These are phyloP conservation scores for Lithosia quadra DNA, from an alignment of 2,888 invertebrate species.

Conservation along the genomic window DNA sequence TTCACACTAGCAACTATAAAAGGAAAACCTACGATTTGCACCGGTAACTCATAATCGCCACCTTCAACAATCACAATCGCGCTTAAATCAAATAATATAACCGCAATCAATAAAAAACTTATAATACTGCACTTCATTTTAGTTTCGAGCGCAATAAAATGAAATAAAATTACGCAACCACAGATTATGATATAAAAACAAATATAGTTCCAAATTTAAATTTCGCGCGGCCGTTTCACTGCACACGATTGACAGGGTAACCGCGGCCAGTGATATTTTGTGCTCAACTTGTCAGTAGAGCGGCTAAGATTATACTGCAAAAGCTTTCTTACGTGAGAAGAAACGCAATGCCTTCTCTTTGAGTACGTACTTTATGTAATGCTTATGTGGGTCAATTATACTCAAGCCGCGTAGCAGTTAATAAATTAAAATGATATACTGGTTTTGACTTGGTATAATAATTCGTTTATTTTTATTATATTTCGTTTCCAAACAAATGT, in stretches of 20 bases:
- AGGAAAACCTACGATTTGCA: conserved; percentile 94
- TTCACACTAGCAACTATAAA: conserved; percentile 93
- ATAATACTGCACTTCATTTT: conserved; percentile 41
- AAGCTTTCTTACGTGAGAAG: conserved; percentile 47
- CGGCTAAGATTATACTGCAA: conserved; percentile 51
- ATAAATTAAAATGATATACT: conserved; percentile 16
- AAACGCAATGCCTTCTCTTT: conserved; percentile 50
- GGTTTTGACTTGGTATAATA: conserved; percentile 6
- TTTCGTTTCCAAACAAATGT: no score
- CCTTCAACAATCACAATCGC: conserved; percentile 34
- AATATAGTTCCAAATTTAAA: conserved; percentile 33
- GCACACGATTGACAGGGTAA: conserved; percentile 33
- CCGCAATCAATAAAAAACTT: conserved; percentile 20
- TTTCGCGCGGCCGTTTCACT: conserved; percentile 31
- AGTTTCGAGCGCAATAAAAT: not conserved
- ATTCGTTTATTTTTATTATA: not conserved
- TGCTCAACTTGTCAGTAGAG: conserved; percentile 48
- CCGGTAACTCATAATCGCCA: conserved; percentile 87
- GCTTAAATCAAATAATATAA: conserved; percentile 31
- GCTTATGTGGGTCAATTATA: conserved; percentile 50
- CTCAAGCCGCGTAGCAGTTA: conserved; percentile 17
- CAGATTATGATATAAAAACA: conserved; percentile 17
- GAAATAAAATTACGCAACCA: conserved; percentile 16
- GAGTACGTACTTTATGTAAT: conserved; percentile 46
- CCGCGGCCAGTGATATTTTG: conserved; percentile 37